Conservation (phyloP, 2,888 invertebrate species). For the Eumacrocentrus americanus region DNA sequence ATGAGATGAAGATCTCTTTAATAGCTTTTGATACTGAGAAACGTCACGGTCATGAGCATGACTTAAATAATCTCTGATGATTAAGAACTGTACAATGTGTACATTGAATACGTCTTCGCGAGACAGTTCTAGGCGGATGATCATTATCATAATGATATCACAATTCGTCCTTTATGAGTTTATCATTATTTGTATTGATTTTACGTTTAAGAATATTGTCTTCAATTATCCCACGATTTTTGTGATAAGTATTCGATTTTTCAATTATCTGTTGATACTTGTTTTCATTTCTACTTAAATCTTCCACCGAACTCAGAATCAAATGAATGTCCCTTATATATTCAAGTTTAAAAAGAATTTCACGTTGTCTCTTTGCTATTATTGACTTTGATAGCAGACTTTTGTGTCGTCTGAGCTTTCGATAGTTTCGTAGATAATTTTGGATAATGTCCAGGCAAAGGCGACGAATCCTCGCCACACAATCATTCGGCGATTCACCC, state of each 20-base stretch:
- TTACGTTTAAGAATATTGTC: conserved; percentile 1
- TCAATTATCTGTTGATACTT: conserved; percentile 39
- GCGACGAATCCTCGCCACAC: conserved; percentile 51
- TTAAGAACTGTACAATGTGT: conserved; percentile 33
- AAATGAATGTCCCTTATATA: conserved; percentile 54
- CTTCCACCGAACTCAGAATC: conserved; percentile 45
- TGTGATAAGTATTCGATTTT: conserved; percentile 39
- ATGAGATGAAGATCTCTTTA: background rate
- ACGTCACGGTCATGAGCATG: background rate
- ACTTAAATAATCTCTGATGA: conserved; percentile 18
- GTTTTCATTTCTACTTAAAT: conserved; percentile 43
- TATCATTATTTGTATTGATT: conserved; percentile 23
- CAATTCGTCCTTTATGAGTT: conserved; percentile 46
- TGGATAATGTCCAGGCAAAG: conserved; percentile 56
- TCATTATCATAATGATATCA: conserved; percentile 43
- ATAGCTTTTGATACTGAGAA: background rate
- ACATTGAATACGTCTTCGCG: conserved; percentile 21
- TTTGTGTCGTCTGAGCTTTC: conserved; percentile 45
- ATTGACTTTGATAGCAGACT: conserved; percentile 28
- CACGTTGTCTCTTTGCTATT: conserved; percentile 40
- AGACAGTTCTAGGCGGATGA: conserved; percentile 5
- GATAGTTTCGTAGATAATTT: conserved; percentile 46
- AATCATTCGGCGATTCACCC: conserved; percentile 50
- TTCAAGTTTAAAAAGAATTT: conserved; percentile 51
- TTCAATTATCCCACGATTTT: conserved; percentile 33